Evolutionary conservation across 2,113 vertebrate species (phyloP).

Genomic region (Eleginops maclovinus): DNA sequence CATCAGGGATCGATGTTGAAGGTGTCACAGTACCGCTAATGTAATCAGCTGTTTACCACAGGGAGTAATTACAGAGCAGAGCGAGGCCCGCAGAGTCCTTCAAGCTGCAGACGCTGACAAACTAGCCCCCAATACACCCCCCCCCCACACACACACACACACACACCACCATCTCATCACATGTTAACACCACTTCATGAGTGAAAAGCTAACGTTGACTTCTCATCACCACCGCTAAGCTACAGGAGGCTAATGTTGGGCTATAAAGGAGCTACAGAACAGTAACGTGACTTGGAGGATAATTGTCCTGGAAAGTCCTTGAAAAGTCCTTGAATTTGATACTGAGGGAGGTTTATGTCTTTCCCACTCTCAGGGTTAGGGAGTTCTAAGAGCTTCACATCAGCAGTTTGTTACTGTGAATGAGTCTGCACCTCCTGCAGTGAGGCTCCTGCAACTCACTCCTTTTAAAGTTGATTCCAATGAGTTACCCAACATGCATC

Average conservation of each 20-base stretch:
- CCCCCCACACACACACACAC: no score
- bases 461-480: neutral
- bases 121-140: no score
- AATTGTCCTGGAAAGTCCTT: no score
- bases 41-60: constrained; percentile 49
- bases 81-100: constrained; percentile 31
- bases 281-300: no score
- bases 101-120: constrained; percentile 20
- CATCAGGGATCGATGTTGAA: constrained; percentile 26
- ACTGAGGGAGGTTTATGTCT: neutral
- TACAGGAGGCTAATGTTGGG: no score
- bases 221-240: no score
- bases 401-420: neutral
- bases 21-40: constrained; percentile 61
- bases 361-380: neutral
- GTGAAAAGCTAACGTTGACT: no score
- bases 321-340: no score
- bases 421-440: neutral
- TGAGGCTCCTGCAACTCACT: neutral
- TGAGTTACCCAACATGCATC: constrained; percentile 10
- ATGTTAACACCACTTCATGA: no score
- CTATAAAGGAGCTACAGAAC: no score
- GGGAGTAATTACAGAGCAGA: constrained; percentile 60
- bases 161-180: no score
- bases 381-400: neutral